A percentile compares a stretch with the other conserved stretches of the same genome.
phyloP scores from a whole-genome alignment of 2,797 vertebrate genomes.

The Spinus olivaceus region DNA sequence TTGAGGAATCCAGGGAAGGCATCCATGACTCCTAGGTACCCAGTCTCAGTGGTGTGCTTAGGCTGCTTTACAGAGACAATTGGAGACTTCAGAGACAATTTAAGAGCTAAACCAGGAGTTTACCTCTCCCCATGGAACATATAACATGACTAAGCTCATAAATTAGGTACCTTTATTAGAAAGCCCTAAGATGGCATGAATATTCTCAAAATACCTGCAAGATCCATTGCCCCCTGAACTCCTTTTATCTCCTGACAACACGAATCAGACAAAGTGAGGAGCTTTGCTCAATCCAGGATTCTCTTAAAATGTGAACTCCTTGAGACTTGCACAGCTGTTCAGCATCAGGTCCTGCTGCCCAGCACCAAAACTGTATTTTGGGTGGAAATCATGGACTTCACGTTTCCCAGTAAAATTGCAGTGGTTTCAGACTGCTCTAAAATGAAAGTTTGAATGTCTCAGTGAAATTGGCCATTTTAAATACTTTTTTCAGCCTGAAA shows the following conservation, averaged over 20 bases:
- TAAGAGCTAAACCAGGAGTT: not conserved
- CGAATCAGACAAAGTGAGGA: not conserved
- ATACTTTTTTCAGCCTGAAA: not conserved
- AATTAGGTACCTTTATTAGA: not conserved
- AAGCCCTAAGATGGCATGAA: not conserved
- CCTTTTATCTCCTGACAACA: not conserved
- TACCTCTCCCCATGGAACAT: not conserved
- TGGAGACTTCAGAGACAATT: not conserved
- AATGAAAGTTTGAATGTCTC: not conserved
- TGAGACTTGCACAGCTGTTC: not conserved
- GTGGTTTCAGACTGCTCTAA: not conserved
- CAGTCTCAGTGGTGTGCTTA: not conserved
- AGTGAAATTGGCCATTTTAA: not conserved
- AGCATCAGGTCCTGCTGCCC: not conserved
- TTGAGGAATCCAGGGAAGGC: not conserved
- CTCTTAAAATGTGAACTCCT: not conserved
- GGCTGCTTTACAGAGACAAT: not conserved
- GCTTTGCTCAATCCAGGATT: not conserved
- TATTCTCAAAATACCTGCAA: not conserved
- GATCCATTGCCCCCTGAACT: not conserved
- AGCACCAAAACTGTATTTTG: not conserved
- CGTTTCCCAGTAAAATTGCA: not conserved
- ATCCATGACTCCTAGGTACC: not conserved
- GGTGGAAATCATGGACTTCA: not conserved
- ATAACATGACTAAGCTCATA: not conserved